These are phyloP conservation scores for Agapostemon virescens DNA, from an alignment of 2,888 invertebrate genomes.

Conservation along the genomic window DNA sequence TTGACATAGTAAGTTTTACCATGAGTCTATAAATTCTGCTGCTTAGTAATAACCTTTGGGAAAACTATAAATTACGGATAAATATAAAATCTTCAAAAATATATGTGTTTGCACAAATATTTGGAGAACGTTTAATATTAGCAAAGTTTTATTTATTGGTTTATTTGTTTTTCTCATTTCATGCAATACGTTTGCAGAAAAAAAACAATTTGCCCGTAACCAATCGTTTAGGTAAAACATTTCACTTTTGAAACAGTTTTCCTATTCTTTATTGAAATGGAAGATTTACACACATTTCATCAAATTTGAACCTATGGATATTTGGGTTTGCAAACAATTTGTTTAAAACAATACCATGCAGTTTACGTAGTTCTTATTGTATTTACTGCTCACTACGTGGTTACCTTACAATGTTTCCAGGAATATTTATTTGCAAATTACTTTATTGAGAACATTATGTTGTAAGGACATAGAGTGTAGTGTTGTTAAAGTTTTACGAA, in stretches of 20 bases:
- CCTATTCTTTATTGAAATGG: neutral
- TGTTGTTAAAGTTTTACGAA: too few relatives aligned
- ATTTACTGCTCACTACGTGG: neutral
- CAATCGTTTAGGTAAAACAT: neutral
- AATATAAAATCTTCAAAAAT: neutral
- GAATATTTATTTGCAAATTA: neutral
- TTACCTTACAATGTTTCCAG: neutral
- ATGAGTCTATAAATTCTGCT: too few relatives aligned
- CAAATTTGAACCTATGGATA: neutral
- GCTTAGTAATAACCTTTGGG: too few relatives aligned
- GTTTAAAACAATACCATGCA: neutral
- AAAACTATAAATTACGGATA: too few relatives aligned
- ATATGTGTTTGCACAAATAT: neutral
- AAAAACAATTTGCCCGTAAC: neutral
- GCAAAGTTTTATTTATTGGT: neutral
- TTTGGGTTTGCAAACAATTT: neutral
- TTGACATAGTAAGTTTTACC: too few relatives aligned
- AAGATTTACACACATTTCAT: neutral
- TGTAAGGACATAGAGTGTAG: too few relatives aligned
- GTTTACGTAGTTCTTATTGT: neutral
- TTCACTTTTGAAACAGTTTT: neutral
- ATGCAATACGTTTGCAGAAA: neutral
- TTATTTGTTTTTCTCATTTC: neutral
- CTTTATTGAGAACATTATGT: neutral
- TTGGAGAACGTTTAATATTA: neutral